Base-by-base conservation (phyloP, 2,797 vertebrate species). In the Tamandua tetradactyla region DNA sequence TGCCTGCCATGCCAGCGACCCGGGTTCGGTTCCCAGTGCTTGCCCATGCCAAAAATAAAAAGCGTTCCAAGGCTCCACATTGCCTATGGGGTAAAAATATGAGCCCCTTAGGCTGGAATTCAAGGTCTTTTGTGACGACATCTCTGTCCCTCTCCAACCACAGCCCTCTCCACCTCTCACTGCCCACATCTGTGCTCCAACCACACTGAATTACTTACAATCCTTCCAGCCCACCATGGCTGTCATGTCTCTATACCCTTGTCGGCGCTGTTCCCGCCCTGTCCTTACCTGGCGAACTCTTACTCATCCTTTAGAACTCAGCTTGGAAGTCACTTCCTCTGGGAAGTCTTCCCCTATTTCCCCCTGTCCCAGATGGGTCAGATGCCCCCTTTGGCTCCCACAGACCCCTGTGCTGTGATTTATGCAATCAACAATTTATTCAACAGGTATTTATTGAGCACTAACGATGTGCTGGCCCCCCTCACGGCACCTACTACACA, bases 81-180 rank as follows among this genome's bases (percentile, higher is more conserved):
- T 87, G 75, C 59, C 12, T n/a, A 22, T 0, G 3, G 11, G 4
- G 23, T 1, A 0, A 3, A 2, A 23, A 17, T 30, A 40, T 59
- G 57, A 42, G 25, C 27, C 27, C 42, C 78, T 92, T 17, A 47
- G 72, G 44, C 69, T 79, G 64, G 30, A 25, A 2, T 12, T 35
- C 2, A 35, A 71, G 55, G 11, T 72, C 37, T 83, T 89, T 23
- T 52, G 20, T 35, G 76, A 93, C 25, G 1, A 0, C 14, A 30
- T n/a, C 71, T 52, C 72, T 49, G 13, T 7, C 64, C 7, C 10
- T 12, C 9, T 87, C n/a, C 35, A 22, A 8, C 6, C 42, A 12
- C 8, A 18, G 27, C 47, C 7, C 2, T 72, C 27, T 14, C 64
- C 49, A 27, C 20, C 13, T 30, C 44, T 35, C 35, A 62, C 20